A percentile compares a stretch with the other conserved stretches of the same genome.
These are phyloP conservation scores for Dryobates pubescens DNA, from an alignment of 2,797 vertebrate genomes.

Conservation along the genomic window DNA sequence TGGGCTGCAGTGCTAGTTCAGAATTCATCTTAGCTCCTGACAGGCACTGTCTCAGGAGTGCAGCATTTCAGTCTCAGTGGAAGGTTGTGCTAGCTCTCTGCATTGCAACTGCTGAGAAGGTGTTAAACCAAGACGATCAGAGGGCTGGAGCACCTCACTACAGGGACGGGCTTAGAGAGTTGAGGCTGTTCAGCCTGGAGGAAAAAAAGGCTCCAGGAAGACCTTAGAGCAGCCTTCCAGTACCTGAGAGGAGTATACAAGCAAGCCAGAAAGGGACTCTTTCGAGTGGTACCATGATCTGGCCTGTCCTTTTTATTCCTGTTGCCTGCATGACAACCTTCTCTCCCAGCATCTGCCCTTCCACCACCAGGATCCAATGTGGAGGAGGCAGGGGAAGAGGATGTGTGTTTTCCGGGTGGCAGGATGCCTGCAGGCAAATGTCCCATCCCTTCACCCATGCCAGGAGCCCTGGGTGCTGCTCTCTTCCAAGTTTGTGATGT, in stretches of 20 bases:
- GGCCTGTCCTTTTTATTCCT: neutral
- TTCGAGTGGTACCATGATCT: fast-evolving
- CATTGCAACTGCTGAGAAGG: neutral
- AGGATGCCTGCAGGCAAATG: neutral
- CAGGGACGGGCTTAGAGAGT: too few species aligned
- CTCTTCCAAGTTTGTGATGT: neutral
- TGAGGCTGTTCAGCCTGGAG: too few species aligned
- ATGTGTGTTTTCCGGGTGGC: neutral
- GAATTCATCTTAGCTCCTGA: neutral
- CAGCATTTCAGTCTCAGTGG: neutral
- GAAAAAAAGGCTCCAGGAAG: too few species aligned
- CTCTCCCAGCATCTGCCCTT: neutral
- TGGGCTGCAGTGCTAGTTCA: neutral
- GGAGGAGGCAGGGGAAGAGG: neutral
- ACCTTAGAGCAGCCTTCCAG: too few species aligned
- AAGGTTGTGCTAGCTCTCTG: neutral
- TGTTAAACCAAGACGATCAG: neutral
- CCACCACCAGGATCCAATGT: neutral
- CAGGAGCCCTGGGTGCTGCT: neutral
- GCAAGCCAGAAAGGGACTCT: too few species aligned
- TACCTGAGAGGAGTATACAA: too few species aligned
- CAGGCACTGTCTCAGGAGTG: neutral
- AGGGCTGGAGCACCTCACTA: too few species aligned
- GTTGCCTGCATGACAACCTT: fast-evolving
- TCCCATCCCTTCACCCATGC: neutral